phyloP scores from a whole-genome alignment of 2,113 vertebrate species.

The Talpa occidentalis region DNA sequence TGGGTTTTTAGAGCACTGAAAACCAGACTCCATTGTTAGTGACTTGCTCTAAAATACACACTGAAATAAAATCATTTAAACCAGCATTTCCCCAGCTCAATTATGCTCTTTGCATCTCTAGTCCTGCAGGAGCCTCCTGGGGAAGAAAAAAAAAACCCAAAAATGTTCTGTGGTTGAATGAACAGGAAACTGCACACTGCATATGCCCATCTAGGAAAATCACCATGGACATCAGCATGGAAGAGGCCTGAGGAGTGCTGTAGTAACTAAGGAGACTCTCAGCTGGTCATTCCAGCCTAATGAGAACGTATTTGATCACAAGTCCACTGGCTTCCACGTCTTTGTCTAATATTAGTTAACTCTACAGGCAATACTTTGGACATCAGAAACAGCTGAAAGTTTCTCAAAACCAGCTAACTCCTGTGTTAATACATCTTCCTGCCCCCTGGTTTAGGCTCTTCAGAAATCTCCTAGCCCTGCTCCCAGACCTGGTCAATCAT shows the following conservation, averaged over 20 bases:
- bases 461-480: not conserved
- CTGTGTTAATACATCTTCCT: not conserved
- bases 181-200: not conserved
- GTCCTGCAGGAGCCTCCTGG: not conserved
- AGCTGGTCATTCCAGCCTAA: not conserved
- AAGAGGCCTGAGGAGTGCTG: not conserved
- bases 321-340: not conserved
- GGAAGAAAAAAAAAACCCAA: not conserved
- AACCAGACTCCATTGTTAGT: not conserved
- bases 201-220: not conserved
- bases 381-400: not conserved
- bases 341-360: not conserved
- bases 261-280: not conserved
- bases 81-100: constrained; percentile 22
- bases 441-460: not conserved
- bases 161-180: not conserved
- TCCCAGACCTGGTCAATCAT: not conserved
- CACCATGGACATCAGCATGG: not conserved
- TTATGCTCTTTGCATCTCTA: not conserved
- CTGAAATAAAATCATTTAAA: constrained; percentile 34
- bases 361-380: not conserved
- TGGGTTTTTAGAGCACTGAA: constrained; percentile 31
- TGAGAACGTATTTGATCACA: not conserved
- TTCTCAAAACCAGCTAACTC: not conserved
- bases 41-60: not conserved